A percentile compares a stretch with the other conserved stretches of the same genome.
Conservation (phyloP, 2,888 invertebrate genomes). For the Ischnura elegans region DNA sequence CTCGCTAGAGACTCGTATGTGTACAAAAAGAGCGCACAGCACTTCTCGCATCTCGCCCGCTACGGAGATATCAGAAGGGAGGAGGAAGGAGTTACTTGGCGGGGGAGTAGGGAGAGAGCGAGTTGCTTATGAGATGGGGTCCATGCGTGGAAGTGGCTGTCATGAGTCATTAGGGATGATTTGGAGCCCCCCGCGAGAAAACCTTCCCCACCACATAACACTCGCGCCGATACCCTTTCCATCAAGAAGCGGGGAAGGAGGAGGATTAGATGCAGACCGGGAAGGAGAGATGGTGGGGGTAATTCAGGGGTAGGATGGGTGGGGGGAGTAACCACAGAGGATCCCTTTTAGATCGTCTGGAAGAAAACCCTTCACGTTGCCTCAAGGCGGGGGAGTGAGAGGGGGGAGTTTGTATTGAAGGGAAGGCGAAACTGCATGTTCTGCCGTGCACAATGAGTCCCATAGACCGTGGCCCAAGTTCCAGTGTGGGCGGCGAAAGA, state of each 20-base stretch:
- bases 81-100: neutral
- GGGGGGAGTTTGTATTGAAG: neutral
- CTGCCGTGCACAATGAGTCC: neutral
- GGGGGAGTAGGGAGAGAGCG: too few relatives aligned
- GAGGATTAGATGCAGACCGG: too few relatives aligned
- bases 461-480: neutral
- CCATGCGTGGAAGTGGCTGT: constrained; percentile 30
- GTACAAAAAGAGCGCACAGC: neutral
- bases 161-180: constrained; percentile 60
- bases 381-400: neutral
- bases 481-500: neutral
- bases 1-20: neutral
- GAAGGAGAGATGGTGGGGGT: neutral
- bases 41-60: neutral
- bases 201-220: neutral
- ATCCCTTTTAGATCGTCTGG: neutral
- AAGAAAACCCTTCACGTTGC: too few relatives aligned
- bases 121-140: neutral
- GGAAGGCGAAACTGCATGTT: neutral
- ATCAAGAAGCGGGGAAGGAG: neutral
- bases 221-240: neutral
- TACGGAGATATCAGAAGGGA: neutral
- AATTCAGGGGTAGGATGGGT: neutral
- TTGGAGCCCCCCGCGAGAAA: constrained; percentile 13
- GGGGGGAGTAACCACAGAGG: neutral